These are phyloP conservation scores for Semaprochilodus insignis DNA, from an alignment of 2,797 vertebrate species.

Conservation along the genomic window DNA sequence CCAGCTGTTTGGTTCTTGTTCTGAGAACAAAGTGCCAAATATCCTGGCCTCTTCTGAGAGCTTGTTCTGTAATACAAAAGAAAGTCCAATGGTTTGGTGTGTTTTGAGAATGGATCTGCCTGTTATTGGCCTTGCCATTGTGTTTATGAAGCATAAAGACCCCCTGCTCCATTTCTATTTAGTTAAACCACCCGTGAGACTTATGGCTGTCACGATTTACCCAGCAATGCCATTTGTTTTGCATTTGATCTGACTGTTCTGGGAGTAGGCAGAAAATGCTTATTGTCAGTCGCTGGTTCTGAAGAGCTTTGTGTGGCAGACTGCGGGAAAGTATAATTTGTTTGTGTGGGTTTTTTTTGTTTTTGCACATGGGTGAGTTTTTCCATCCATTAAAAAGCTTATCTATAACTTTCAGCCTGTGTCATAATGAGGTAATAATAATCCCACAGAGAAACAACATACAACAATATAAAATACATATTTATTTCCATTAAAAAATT, in stretches of 20 bases:
- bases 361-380: conserved; percentile 30
- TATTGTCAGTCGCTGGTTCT: conserved; percentile 9
- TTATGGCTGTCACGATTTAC: conserved; percentile 22
- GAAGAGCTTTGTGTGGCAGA: conserved; percentile 24
- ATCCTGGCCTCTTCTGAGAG: background rate
- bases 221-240: conserved; percentile 30
- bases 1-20: conserved; percentile 24
- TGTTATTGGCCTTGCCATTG: conserved; percentile 5
- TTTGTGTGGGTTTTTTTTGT: background rate
- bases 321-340: background rate
- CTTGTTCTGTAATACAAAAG: background rate
- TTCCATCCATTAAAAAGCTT: conserved; percentile 37
- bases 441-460: too few species aligned
- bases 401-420: conserved; percentile 50
- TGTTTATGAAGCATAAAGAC: conserved; percentile 37
- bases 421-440: conserved; percentile 19
- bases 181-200: conserved; percentile 28
- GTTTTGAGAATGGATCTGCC: conserved; percentile 19
- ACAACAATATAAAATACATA: background rate
- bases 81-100: conserved; percentile 1
- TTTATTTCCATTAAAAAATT: background rate
- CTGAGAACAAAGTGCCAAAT: conserved; percentile 9
- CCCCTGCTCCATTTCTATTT: conserved; percentile 21
- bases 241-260: conserved; percentile 38
- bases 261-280: background rate